Evolutionary conservation across 2,888 invertebrate species (phyloP), one percentile per base, ranked within the genome.

Genomic region (Leptinotarsa rubiginosa): DNA sequence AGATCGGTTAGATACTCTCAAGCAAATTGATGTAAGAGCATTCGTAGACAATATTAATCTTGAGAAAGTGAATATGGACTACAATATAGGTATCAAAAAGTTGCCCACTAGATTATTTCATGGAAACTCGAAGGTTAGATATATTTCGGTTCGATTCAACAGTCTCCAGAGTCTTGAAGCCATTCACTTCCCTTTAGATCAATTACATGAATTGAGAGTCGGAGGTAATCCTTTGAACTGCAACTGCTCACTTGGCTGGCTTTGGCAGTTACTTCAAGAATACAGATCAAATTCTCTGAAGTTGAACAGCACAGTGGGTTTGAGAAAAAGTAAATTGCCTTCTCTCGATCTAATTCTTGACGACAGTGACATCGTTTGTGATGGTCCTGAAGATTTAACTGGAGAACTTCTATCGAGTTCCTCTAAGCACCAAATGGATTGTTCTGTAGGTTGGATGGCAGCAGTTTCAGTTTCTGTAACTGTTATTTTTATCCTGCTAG

Each of bases 161-260:
- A 92, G 92, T 67, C 87, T 96, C 75, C 91, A 92, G 81, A 92
- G 93, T 1, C 88, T 96, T 12, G 95, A 94, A 85, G 94, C 94
- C 0, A 93, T 93, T 47, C 94, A 95, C 86, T 95, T 95, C 84
- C 96, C 95, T 47, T 91, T 96, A 82, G 95, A 96, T 85, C 93
- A 93, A 81, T 88, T 96, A 80, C 91, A 92, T 84, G 91, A 91
- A 75, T 89, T 96, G 49, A 92, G 93, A 80, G 90, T 96, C 70
- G 94, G 94, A 49, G 95, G 95, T 47, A 96, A 96, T 88, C 96
- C 96, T 0, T 90, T 96, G 78, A 91, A 92, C 75, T 96, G 96
- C 88, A 96, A 96, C 87, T 96, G 96, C 85, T 95, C 96, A 69
- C 88, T 96, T 75, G 90, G 94, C 77, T 96, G 96, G 96, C 89